These are phyloP conservation scores for Leucoraja ocellata DNA, from an alignment of 2,797 vertebrate genomes.

Conservation along the genomic window DNA sequence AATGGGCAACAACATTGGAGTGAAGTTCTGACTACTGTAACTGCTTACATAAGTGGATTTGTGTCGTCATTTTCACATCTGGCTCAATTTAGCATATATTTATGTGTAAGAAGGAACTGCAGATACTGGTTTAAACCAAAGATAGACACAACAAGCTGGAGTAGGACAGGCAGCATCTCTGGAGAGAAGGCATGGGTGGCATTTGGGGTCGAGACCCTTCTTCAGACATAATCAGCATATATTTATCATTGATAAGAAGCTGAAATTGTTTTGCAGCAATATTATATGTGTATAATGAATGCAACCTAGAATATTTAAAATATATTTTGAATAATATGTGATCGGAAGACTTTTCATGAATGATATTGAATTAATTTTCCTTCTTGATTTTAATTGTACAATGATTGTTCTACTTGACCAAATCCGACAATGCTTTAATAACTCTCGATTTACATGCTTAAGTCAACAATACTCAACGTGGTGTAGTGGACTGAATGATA, in stretches of 20 bases:
- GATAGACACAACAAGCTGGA: too few relatives aligned
- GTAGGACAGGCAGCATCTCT: too few relatives aligned
- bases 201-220: too few relatives aligned
- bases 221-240: too few relatives aligned
- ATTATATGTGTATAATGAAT: not conserved
- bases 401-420: not conserved
- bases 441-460: not conserved
- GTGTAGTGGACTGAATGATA: not conserved
- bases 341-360: not conserved
- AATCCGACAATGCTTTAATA: too few relatives aligned
- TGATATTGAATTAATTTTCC: not conserved
- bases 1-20: not conserved
- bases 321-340: not conserved
- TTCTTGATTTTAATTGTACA: not conserved
- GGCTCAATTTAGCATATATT: not conserved
- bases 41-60: not conserved
- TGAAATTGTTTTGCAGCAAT: not conserved
- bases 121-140: too few relatives aligned
- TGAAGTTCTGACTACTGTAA: not conserved
- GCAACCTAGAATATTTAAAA: too few relatives aligned
- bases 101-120: too few relatives aligned
- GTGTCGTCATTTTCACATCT: not conserved
- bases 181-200: too few relatives aligned
- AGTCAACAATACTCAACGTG: not conserved
- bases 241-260: not conserved